Evolutionary conservation across 2,113 vertebrate species (phyloP), one percentile per base, ranked within the genome.

Genomic region (Eubucco bourcierii): DNA sequence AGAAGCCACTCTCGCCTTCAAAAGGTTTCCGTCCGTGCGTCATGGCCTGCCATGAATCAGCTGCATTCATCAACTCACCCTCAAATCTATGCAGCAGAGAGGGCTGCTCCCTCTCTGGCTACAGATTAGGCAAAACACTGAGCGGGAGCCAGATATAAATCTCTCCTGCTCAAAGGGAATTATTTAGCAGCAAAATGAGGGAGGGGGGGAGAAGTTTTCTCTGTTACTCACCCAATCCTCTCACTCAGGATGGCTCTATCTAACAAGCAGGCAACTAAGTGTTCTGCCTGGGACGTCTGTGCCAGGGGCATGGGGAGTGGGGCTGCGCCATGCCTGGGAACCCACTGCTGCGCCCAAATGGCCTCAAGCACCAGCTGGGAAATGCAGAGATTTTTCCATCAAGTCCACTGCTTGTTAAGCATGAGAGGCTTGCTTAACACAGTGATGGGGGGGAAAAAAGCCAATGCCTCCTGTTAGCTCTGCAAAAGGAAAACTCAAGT

Each of bases 91-190:
- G 37, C 37, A 39, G 37, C 37, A 39, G 37, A 39, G 37, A 39
- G 2, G 58, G 28, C 84, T 67, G 81, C 65, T 92, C 46, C 63
- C 67, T 68, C 72, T 25, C 87, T 89, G 92, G 61, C 89, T 65
- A 87, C 65, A 12, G 56, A 61, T 67, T 72, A 17, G 3, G 81
- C 7, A 7, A 53, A 85, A 92, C 37, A 52, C 12, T 0, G 2
- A 68, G 44, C 73, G 15, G 31, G 33, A 84, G 85, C 79, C 87
- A 94, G 91, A 90, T 75, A 94, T 53, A 87, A 94, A 96, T 93
- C 91, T 90, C 52, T 68, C 65, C 66, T 4, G 4, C 79, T 94
- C 87, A 64, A 93, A 92, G 79, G 68, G 82, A 93, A 96, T 78
- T 78, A 87, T 74, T 93, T 80, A 80, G 76, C 82, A 88, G 87